Percentiles rank a stretch among this genome's conserved stretches.
Evolutionary conservation across 2,113 vertebrate species (phyloP).

Genomic region (Kryptolebias marmoratus): DNA sequence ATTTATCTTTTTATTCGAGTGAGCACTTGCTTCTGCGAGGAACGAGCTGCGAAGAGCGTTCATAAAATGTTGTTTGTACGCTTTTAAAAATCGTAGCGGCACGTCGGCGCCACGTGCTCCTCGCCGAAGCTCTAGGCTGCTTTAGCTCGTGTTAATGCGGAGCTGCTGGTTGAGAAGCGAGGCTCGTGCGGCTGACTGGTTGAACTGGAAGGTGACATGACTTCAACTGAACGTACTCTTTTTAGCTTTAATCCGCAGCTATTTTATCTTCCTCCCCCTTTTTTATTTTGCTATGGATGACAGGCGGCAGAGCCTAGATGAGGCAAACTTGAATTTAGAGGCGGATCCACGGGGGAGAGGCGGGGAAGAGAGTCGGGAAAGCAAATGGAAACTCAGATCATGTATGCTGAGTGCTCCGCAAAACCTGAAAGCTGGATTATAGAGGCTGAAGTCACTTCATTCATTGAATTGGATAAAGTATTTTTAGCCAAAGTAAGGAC

Average conservation of each 20-base stretch:
- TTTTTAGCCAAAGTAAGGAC: neutral
- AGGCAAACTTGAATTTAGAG: slow-evolving; percentile 16
- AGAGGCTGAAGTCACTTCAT: slow-evolving; percentile 6
- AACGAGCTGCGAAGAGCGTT: neutral
- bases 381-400: slow-evolving; percentile 35
- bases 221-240: neutral
- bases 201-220: neutral
- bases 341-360: slow-evolving; percentile 23
- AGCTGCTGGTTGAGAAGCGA: neutral
- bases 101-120: slow-evolving; percentile 66
- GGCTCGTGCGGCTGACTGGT: neutral
- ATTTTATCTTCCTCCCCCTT: neutral
- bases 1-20: neutral
- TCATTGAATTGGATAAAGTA: slow-evolving; percentile 25
- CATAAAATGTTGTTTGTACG: neutral
- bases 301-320: slow-evolving; percentile 33
- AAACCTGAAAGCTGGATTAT: slow-evolving; percentile 21
- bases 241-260: neutral
- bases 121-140: neutral
- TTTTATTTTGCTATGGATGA: slow-evolving; percentile 13
- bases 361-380: neutral
- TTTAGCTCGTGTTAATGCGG: neutral
- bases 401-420: neutral
- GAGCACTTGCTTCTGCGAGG: rapidly evolving
- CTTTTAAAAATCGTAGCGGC: slow-evolving; percentile 12